These are phyloP conservation scores for Calephelis nemesis DNA, from an alignment of 1,140 invertebrate species.

Conservation along the genomic window DNA sequence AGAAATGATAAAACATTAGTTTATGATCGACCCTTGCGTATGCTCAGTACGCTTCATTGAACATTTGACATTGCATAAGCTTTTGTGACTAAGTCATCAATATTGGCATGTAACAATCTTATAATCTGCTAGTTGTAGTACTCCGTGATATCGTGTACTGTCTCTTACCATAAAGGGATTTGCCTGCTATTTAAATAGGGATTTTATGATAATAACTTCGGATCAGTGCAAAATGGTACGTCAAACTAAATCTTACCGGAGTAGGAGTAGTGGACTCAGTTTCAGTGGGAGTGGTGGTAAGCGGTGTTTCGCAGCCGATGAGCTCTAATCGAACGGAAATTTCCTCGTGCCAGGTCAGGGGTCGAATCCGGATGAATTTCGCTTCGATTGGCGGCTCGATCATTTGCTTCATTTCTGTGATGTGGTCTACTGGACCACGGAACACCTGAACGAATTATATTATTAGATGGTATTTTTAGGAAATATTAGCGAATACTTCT, in stretches of 20 bases:
- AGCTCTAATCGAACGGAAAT: slow-evolving; percentile 88
- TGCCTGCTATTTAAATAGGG: too few species aligned
- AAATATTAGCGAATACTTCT: neutral
- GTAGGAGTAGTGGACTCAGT: slow-evolving; percentile 23
- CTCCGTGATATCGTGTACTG: too few species aligned
- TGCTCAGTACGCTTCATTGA: too few species aligned
- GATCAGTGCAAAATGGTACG: neutral
- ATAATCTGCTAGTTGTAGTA: too few species aligned
- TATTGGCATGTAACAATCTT: too few species aligned
- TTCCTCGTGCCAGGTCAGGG: slow-evolving; percentile 87
- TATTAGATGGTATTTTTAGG: neutral
- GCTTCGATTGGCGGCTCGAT: slow-evolving; percentile 85
- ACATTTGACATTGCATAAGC: too few species aligned
- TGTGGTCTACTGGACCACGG: slow-evolving; percentile 84
- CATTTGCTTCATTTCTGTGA: slow-evolving; percentile 81
- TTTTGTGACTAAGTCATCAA: too few species aligned
- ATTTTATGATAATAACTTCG: neutral
- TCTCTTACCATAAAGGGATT: too few species aligned
- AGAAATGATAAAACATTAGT: too few species aligned
- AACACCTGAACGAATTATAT: slow-evolving; percentile 79
- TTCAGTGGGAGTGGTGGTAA: slow-evolving; percentile 32
- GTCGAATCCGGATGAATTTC: slow-evolving; percentile 84
- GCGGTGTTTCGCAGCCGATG: slow-evolving; percentile 82
- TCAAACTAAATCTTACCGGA: slow-evolving; percentile 12
- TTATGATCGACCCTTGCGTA: too few species aligned